phyloP scores from a whole-genome alignment of 2,113 vertebrate species.

The Scortum barcoo region DNA sequence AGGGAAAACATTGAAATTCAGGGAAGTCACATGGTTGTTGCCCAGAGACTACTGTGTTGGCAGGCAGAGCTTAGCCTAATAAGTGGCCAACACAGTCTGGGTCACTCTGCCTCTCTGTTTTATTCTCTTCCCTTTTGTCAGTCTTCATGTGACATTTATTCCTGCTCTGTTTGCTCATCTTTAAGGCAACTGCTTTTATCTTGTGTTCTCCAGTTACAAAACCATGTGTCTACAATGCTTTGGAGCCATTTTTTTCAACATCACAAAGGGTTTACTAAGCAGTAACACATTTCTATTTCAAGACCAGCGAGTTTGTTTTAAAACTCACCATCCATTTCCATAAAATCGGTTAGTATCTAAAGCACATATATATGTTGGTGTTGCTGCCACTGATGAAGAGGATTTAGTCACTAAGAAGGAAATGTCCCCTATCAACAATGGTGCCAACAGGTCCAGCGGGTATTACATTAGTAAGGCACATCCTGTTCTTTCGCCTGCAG shows the following conservation, averaged over 20 bases:
- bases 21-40: neutral
- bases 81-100: conserved; percentile 5
- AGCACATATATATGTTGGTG: neutral
- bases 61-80: neutral
- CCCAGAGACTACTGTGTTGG: neutral
- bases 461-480: conserved; percentile 36
- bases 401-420: conserved; percentile 32
- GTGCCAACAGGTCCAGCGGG: conserved; percentile 27
- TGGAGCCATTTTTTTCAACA: neutral
- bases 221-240: neutral
- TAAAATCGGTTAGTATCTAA: neutral
- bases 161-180: neutral
- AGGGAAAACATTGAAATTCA: neutral
- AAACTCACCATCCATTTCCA: neutral
- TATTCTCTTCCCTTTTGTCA: neutral
- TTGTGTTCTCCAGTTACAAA: neutral
- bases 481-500: conserved; percentile 41
- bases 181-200: neutral
- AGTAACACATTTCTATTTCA: neutral
- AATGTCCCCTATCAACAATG: neutral
- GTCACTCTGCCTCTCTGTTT: neutral
- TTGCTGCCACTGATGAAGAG: conserved; percentile 1
- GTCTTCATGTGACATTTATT: neutral
- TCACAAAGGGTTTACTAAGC: neutral
- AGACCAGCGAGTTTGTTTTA: neutral